phyloP scores from a whole-genome alignment of 2,888 invertebrate species.

The Iselma pallidipennis region DNA sequence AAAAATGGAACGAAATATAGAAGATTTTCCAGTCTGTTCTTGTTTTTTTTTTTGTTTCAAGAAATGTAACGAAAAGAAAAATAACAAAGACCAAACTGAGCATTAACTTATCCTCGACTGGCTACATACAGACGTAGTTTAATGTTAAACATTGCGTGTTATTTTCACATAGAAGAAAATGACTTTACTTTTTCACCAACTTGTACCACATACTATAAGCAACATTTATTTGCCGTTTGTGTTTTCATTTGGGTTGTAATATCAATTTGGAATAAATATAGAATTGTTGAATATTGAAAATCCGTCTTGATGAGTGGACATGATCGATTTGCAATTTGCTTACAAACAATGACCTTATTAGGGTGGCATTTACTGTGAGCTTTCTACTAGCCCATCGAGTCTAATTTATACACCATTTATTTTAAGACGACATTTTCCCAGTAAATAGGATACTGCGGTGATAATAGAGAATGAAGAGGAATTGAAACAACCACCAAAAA shows the following conservation, averaged over 20 bases:
- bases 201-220: too few species aligned
- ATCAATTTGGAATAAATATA: too few species aligned
- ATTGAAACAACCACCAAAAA: neutral
- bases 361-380: neutral
- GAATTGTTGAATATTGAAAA: too few species aligned
- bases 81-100: too few species aligned
- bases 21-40: too few species aligned
- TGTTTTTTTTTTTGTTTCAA: too few species aligned
- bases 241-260: too few species aligned
- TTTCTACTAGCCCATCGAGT: neutral
- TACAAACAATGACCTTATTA: neutral
- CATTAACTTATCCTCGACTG: too few species aligned
- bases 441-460: neutral
- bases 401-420: neutral
- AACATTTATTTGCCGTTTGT: too few species aligned
- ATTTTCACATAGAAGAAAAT: conserved; percentile 11
- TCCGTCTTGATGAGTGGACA: neutral
- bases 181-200: conserved; percentile 9
- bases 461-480: neutral
- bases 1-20: too few species aligned
- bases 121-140: too few species aligned
- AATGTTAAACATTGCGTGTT: conserved; percentile 14
- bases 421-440: neutral
- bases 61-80: too few species aligned
- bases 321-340: neutral